Base-by-base conservation (phyloP, 2,113 vertebrate genomes). In the Tragelaphus scriptus region DNA sequence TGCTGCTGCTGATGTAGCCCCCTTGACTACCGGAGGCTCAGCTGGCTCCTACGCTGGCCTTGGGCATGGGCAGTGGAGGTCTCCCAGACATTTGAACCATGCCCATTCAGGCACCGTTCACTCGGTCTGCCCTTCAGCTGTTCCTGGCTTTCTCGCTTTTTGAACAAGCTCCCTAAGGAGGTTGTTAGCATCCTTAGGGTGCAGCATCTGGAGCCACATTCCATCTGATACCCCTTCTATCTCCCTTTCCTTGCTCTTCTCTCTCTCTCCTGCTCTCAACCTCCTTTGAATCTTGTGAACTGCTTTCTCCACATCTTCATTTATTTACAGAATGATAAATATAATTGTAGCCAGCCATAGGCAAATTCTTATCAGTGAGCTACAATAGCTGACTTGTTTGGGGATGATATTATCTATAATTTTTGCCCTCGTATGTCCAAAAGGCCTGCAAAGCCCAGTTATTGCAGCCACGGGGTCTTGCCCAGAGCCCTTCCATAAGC, bases 231-330 rank as follows among this genome's bases (percentile, higher is more conserved):
- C 6, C 11, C 3, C 13, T 53, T 49, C 25, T 30, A 9, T 55
- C 36, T 68, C 14, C 9, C 16, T 77, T 47, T 59, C 5, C 5
- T 10, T 30, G 9, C 49, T 68, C 14, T 15, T 2, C 49, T 17
- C 53, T 6, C 5, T 59, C 32, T 15, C 10, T 13, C 15, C 4
- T 16, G 1, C 5, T 23, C 51, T 30, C 26, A 1, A 8, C 26
- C 58, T 53, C 51, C 16, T 55, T 85, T 32, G n/a, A 81, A 23
- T 55, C 21, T 47, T 16, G 13, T 58, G 15, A 94, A 36, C 23
- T 6, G 11, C 71, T 86, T 89, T 75, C 36, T 77, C 40, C 80
- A 1, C 5, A 1, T 53, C 21, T 79, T 77, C 11, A 7, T 55
- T 92, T 81, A 44, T 68, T 16, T 36, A 8, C 4, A 71, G 26